Base-by-base conservation (phyloP, 2,797 vertebrate genomes). In the Labroides dimidiatus region DNA sequence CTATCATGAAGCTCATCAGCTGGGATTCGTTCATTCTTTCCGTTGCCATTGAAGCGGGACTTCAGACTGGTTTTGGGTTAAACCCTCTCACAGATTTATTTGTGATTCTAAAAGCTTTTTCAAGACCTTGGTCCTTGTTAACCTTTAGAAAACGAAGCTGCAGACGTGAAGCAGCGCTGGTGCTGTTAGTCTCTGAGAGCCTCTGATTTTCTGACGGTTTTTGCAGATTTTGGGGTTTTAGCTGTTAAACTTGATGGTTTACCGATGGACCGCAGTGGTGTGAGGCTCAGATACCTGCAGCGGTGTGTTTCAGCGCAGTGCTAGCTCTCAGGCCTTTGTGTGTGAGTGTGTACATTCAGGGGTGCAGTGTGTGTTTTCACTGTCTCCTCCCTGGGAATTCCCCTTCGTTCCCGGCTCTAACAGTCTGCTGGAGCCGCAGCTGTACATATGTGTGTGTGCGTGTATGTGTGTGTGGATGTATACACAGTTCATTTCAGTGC, bases 341-440 rank as follows among this genome's bases (percentile, higher is more conserved):
- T 50, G 23, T 27, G 21, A 15, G 48, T 49, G 48, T 51, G 49
- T 30, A 17, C 15, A 33, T 33, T 30, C 78, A 81, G 80, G 87
- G 84, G 86, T 90, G 88, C 69, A 80, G 81, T 67, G 84, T 73
- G 65, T 82, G 84, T 89, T 85, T 87, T 84, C 77, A 71, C 76
- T 73, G 81, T 91, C 85, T 90, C 88, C 89, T 89, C 86, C 85
- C 90, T 88, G 89, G 91, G 91, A 93, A 93, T 89, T 89, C 91
- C 91, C 91, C 86, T 87, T 69, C 66, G 80, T 62, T 84, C 82
- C 83, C 77, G 80, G 43, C 88, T 73, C 90, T 49, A 87, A 87
- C 75, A 90, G 75, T 76, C 83, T 77, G 78, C 49, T 60, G 77
- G 81, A 90, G 80, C 78, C 69, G 39, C 89, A 91, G 90, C 89